Evolutionary conservation across 2,797 vertebrate genomes (phyloP), one percentile per base, ranked within the genome.

Genomic region (Sebastes elongatus): DNA sequence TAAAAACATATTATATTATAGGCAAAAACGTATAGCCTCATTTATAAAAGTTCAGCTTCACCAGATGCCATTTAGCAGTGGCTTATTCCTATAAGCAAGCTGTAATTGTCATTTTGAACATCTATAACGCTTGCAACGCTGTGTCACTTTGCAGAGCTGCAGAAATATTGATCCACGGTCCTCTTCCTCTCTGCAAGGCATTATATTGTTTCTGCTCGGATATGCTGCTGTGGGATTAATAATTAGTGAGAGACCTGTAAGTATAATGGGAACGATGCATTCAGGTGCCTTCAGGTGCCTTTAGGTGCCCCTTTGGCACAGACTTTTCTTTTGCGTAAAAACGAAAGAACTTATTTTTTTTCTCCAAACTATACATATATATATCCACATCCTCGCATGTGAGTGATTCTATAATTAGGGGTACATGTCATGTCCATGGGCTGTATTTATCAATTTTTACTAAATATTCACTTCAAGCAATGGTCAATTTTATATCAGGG

Each of bases 81-180:
- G 71, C 72, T 74, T 67, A 63, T 85, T 67, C 75, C 53, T 76
- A 89, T 76, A 89, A 90, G 90, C 88, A 86, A 74, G 86, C 74
- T 64, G 78, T 88, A 88, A 93, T 92, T 91, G 90, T 93, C 86
- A 76, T 92, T 93, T 87, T 82, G 81, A 91, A 76, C 86, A 86
- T 90, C 83, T 73, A 79, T 84, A 87, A 88, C 53, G 88, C 78
- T 83, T 56, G 83, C 80, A 82, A 78, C 82, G 83, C 87, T 71
- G 89, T 90, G 91, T 93, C 89, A 90, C 87, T 94, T 91, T 96
- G 96, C 95, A 94, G 93, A 96, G 96, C 92, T 90, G 96, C 94
- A 93, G 95, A 95, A 94, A 88, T 97, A 98, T 98, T 96, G 97
- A 98, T 98, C 96, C 94, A 84, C 80, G 59, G 84, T 89, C 94